Evolutionary conservation across 2,113 vertebrate genomes (phyloP).

Genomic region (human): DNA sequence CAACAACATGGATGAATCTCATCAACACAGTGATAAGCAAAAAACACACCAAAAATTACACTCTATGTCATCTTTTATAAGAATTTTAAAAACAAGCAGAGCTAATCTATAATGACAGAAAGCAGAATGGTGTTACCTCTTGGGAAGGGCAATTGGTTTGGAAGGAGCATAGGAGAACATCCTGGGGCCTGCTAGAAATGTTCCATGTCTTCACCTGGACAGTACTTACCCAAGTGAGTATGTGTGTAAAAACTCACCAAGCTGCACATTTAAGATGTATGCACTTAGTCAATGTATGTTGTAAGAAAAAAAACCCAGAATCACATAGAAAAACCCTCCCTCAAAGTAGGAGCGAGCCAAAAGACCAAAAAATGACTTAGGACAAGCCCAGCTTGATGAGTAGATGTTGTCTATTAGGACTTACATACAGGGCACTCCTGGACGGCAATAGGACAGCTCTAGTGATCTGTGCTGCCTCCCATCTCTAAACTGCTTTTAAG

Average conservation of each 20-base stretch:
- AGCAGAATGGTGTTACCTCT: not conserved
- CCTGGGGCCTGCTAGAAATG: not conserved
- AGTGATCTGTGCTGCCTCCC: too few species aligned
- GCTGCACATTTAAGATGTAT: not conserved
- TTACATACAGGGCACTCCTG: too few species aligned
- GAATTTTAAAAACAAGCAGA: not conserved
- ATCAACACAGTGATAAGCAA: not conserved
- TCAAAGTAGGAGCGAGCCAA: too few species aligned
- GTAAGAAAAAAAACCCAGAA: too few species aligned
- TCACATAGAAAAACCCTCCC: too few species aligned
- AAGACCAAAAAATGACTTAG: too few species aligned
- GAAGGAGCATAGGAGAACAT: not conserved
- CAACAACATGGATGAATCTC: not conserved
- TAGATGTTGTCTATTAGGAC: too few species aligned
- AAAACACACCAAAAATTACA: not conserved
- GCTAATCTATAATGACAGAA: not conserved
- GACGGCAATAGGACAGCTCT: too few species aligned
- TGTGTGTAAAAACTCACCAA: not conserved
- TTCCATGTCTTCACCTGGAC: not conserved
- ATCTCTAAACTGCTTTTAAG: too few species aligned
- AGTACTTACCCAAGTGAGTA: not conserved
- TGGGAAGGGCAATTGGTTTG: not conserved
- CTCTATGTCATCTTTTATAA: not conserved
- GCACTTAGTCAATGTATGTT: too few species aligned
- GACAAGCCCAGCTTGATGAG: too few species aligned